Evolutionary conservation across 2,113 vertebrate species (phyloP).

Genomic region (Planiliza haematocheilus): DNA sequence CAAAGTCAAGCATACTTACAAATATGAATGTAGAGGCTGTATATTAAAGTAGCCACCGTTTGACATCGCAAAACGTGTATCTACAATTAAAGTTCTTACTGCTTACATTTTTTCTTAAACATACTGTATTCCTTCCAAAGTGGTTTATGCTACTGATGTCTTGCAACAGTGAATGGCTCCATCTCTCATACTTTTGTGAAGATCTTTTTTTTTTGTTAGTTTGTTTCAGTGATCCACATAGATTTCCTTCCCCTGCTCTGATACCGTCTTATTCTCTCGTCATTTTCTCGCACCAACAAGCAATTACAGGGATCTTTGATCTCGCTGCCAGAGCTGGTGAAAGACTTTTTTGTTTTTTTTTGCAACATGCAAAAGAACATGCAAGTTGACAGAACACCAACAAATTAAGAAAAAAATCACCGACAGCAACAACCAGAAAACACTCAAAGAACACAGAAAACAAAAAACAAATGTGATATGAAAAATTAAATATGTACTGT

Average conservation of each 20-base stretch:
- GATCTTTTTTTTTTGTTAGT: slow-evolving; percentile 7
- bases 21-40: slow-evolving; percentile 24
- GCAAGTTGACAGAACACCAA: neutral
- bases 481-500: too few relatives aligned
- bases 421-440: too few relatives aligned
- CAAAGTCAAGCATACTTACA: slow-evolving; percentile 55
- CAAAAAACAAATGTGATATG: too few relatives aligned
- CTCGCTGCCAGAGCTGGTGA: slow-evolving; percentile 31
- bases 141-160: neutral
- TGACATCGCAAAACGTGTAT: neutral
- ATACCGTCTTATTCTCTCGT: slow-evolving; percentile 11
- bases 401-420: too few relatives aligned
- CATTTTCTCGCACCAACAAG: neutral
- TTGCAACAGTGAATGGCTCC: neutral
- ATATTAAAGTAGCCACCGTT: slow-evolving; percentile 26
- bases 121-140: neutral
- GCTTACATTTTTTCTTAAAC: neutral
- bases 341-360: slow-evolving; percentile 2
- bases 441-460: too few relatives aligned
- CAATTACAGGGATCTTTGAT: slow-evolving; percentile 38
- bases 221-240: neutral
- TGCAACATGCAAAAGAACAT: neutral
- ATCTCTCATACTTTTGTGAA: neutral
- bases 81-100: too few relatives aligned
- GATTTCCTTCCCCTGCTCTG: slow-evolving; percentile 8